A percentile compares a stretch with the other conserved stretches of the same genome.
These are phyloP conservation scores for Apomyelois bistriatella DNA, from an alignment of 2,888 invertebrate genomes.

Conservation along the genomic window DNA sequence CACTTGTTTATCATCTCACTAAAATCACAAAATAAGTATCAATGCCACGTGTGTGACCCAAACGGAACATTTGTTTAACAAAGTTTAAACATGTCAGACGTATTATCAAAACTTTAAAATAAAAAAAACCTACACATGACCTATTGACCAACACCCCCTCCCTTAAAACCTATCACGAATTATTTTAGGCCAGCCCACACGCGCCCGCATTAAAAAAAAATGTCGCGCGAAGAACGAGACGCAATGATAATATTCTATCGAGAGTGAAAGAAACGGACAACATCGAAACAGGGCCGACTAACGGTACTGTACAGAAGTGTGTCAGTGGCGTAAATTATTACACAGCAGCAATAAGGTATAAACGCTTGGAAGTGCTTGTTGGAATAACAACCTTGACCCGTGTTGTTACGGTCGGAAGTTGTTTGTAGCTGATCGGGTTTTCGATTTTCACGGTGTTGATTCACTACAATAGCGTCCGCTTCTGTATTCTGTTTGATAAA, in stretches of 20 bases:
- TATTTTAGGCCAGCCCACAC: slow-evolving; percentile 75
- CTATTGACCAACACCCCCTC: slow-evolving; percentile 51
- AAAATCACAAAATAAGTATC: too few species aligned
- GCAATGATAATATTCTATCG: slow-evolving; percentile 43
- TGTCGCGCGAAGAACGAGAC: slow-evolving; percentile 69
- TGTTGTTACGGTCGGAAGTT: slow-evolving; percentile 44
- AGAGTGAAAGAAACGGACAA: slow-evolving; percentile 72
- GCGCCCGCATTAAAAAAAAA: slow-evolving; percentile 72
- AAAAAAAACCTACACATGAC: too few species aligned
- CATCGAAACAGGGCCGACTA: slow-evolving; percentile 70
- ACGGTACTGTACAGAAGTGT: slow-evolving; percentile 78
- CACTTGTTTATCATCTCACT: too few species aligned
- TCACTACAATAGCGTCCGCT: slow-evolving; percentile 69
- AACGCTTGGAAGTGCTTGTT: slow-evolving; percentile 35
- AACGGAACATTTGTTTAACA: too few species aligned
- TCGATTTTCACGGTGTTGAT: slow-evolving; percentile 77
- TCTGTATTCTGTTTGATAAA: slow-evolving; percentile 61
- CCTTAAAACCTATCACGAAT: slow-evolving; percentile 66
- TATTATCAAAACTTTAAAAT: too few species aligned
- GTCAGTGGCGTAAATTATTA: slow-evolving; percentile 72
- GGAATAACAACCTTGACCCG: slow-evolving; percentile 66
- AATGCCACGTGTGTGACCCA: too few species aligned
- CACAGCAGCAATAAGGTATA: slow-evolving; percentile 50
- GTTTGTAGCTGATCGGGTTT: slow-evolving; percentile 48
- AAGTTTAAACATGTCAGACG: too few species aligned